A percentile compares a stretch with the other conserved stretches of the same genome.
These are phyloP conservation scores for Cephus nigrinus DNA, from an alignment of 2,888 invertebrate species.

Conservation along the genomic window DNA sequence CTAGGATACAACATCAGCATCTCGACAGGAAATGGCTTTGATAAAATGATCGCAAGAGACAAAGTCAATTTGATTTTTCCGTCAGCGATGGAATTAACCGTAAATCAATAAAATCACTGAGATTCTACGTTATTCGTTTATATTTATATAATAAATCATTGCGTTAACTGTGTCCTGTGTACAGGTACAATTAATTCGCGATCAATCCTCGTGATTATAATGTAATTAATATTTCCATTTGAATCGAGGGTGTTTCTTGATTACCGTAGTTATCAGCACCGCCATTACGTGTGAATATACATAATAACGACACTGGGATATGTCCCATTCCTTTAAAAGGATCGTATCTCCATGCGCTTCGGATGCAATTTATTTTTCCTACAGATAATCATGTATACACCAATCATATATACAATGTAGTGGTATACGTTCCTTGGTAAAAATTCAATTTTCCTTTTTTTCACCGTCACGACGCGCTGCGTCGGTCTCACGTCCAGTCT, in stretches of 20 bases:
- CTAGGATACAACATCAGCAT: too few relatives aligned
- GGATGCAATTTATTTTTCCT: background rate
- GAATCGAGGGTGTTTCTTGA: background rate
- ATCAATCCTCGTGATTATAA: background rate
- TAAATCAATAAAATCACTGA: too few relatives aligned
- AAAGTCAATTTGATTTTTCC: background rate
- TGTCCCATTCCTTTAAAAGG: background rate
- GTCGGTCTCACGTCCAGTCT: background rate
- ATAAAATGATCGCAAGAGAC: too few relatives aligned
- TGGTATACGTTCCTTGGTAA: background rate
- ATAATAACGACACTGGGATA: background rate
- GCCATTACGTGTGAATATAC: background rate
- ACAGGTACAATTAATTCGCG: background rate
- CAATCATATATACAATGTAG: background rate
- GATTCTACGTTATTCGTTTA: background rate
- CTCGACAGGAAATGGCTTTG: too few relatives aligned
- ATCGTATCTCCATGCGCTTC: background rate
- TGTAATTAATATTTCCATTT: background rate
- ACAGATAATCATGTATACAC: too few relatives aligned
- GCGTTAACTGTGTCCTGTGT: background rate
- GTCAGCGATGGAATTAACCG: background rate
- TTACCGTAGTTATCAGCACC: background rate
- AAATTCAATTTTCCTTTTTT: background rate
- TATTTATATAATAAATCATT: background rate
- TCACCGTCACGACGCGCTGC: background rate